These are phyloP conservation scores for Plebejus melissa DNA, from an alignment of 2,888 invertebrate genomes.

Conservation along the genomic window DNA sequence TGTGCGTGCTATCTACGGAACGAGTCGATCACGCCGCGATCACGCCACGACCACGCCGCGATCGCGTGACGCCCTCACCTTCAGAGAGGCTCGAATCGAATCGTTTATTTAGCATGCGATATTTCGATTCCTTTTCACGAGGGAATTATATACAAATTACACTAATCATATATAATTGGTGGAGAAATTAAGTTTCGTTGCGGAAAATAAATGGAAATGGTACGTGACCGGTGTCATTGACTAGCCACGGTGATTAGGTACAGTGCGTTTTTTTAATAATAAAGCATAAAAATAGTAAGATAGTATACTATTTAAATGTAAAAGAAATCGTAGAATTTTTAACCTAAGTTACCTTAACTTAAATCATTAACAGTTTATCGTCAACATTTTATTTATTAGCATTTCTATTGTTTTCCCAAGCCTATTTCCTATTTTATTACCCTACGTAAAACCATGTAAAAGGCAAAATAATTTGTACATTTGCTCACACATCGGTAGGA, in stretches of 20 bases:
- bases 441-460: background rate
- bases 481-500: constrained; percentile 38
- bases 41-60: background rate
- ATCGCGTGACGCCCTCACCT: constrained; percentile 32
- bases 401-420: background rate
- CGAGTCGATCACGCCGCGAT: constrained; percentile 35
- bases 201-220: background rate
- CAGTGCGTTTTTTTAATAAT: background rate
- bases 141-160: constrained; percentile 20
- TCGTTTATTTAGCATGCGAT: constrained; percentile 32
- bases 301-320: too few species aligned
- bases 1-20: constrained; percentile 38
- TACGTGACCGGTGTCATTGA: constrained; percentile 5
- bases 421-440: background rate
- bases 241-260: background rate
- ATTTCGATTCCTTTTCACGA: constrained; percentile 28
- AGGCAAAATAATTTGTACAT: background rate
- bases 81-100: constrained; percentile 30
- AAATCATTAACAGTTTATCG: too few species aligned
- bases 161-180: constrained; percentile 17
- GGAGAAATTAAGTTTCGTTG: constrained; percentile 3
- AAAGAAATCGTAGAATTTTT: too few species aligned
- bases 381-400: too few species aligned
- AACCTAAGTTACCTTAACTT: too few species aligned
- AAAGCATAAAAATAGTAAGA: too few species aligned